Evolutionary conservation across 2,797 vertebrate species (phyloP).

Genomic region (Heteromormyrus szaboi): DNA sequence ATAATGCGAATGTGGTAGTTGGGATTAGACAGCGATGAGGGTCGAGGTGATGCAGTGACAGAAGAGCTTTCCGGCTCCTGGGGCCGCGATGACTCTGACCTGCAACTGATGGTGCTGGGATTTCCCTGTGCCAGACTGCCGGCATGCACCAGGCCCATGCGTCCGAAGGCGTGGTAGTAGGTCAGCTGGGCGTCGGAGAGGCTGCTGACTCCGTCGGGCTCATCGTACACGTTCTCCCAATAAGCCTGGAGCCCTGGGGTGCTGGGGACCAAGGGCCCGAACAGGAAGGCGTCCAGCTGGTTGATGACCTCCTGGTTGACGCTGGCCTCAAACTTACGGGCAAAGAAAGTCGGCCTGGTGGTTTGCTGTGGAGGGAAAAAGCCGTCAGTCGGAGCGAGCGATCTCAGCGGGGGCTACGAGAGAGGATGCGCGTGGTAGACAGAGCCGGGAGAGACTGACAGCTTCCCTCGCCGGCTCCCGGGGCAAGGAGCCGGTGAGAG

Average conservation of each 20-base stretch:
- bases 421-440: background rate
- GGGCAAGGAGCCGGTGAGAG: background rate
- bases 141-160: slow-evolving; percentile 77
- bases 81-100: slow-evolving; percentile 56
- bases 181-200: slow-evolving; percentile 81
- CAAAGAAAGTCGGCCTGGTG: slow-evolving; percentile 90
- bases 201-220: slow-evolving; percentile 75
- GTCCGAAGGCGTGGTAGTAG: slow-evolving; percentile 82
- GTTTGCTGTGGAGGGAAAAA: slow-evolving; percentile 73
- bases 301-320: slow-evolving; percentile 96
- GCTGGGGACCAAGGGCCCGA: slow-evolving; percentile 68
- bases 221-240: slow-evolving; percentile 92
- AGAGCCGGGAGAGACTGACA: background rate
- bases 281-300: slow-evolving; percentile 88
- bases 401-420: background rate
- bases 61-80: background rate
- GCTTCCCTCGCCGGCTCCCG: background rate
- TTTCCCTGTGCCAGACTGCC: slow-evolving; percentile 67
- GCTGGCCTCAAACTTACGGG: slow-evolving; percentile 92
- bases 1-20: background rate
- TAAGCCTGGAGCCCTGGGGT: slow-evolving; percentile 59
- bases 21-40: background rate
- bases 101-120: slow-evolving; percentile 76
- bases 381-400: background rate
- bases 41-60: background rate